Evolutionary conservation across 2,888 invertebrate genomes (phyloP), one percentile per base, ranked within the genome.

Genomic region (Trachelus tabidus): DNA sequence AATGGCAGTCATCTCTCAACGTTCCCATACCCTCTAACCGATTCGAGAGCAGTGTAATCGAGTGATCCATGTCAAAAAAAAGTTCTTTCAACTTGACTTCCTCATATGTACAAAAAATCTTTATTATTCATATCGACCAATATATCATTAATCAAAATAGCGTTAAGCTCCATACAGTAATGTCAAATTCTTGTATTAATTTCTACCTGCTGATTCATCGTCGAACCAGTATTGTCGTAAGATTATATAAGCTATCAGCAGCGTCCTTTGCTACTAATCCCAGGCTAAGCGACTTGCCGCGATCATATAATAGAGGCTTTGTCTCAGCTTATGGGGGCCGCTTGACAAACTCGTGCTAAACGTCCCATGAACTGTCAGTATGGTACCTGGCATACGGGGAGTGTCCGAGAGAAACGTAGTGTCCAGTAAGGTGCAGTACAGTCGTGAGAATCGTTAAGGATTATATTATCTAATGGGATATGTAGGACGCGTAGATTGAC

Each of bases 241-340:
- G 23, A 56, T 56, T 56, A 56, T 56, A 23, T 56, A 56, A 56
- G 9, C 86, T 86, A 86, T 86, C 86, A 34, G 37, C 73, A 77
- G 79, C 81, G 83, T 82, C 83, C 81, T 80, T 83, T 76, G 80
- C 73, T 84, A 85, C 83, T 83, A 85, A 85, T 84, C 83, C 80
- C 71, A 77, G 77, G 78, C 79, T 79, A 75, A 75, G 76, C 76
- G 80, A 35, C 76, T 69, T 71, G 78, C 79, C 79, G 75, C 77
- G 76, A 37, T 37, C 37, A 76, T 73, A 68, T 71, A 71, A 71
- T 34, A 71, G 33, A 33, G 71, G 71, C 71, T 71, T 71, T 71
- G 71, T 71, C 33, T 71, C 56, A 23, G 56, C 56, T 56, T 56
- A 56, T 56, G 56, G 56, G 56, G 23, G 6, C 56, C 56, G 56